Percentiles rank a stretch among this genome's conserved stretches.
phyloP scores from a whole-genome alignment of 1,140 invertebrate species.

The Paracyclopina nana region DNA sequence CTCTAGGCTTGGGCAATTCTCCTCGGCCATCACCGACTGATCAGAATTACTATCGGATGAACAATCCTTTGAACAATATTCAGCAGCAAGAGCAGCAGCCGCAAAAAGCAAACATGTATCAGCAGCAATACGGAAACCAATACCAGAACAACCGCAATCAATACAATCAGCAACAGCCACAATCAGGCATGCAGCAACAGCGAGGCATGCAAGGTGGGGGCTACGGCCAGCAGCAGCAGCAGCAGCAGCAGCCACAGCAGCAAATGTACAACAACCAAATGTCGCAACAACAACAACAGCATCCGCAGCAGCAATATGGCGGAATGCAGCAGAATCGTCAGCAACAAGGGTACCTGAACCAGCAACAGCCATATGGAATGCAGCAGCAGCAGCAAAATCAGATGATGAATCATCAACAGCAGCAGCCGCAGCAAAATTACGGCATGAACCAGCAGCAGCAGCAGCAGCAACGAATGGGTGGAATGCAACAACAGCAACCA shows the following conservation, averaged over 20 bases:
- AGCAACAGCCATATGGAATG: conserved; percentile 22
- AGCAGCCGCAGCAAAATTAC: conserved; percentile 7
- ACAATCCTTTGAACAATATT: too few relatives aligned
- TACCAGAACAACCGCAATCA: conserved; percentile 11
- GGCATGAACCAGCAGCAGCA: conserved; percentile 17
- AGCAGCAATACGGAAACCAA: neutral
- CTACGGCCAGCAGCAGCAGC: conserved; percentile 19
- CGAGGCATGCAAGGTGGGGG: too few relatives aligned
- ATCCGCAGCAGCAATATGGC: conserved; percentile 18
- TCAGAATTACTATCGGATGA: too few relatives aligned
- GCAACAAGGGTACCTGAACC: conserved; percentile 16
- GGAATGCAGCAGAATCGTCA: neutral
- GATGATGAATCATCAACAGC: conserved; percentile 15
- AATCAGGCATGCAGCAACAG: conserved; percentile 19
- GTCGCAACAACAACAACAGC: conserved; percentile 18
- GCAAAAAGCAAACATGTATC: neutral
- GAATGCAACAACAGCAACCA: conserved; percentile 13
- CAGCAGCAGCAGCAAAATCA: conserved; percentile 5
- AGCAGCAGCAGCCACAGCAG: conserved; percentile 8
- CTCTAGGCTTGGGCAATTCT: neutral
- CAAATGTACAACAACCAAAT: conserved; percentile 18
- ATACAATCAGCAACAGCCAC: conserved; percentile 18
- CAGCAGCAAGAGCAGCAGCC: too few relatives aligned
- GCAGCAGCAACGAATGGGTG: conserved; percentile 13
- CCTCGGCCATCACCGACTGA: neutral